Evolutionary conservation across 2,888 invertebrate genomes (phyloP), one percentile per base, ranked within the genome.

Genomic region (Poecilus cupreus): DNA sequence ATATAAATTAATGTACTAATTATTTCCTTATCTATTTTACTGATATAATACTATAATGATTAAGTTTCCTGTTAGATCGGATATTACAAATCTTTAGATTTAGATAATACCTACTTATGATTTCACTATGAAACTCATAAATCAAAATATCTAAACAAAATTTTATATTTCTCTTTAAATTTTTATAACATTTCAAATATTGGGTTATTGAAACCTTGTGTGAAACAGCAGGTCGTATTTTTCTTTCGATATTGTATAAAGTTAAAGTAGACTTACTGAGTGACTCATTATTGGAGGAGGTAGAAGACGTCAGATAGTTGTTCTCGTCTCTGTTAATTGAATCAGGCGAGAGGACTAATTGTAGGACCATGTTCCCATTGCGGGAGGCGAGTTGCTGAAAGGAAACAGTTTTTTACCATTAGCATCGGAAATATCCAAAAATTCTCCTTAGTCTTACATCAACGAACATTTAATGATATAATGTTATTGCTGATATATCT

Each of bases 301-400:
- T 76, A 6, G 83, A 78, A 32, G 83, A 78, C 1, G 83, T 80
- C 70, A 84, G 84, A 80, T 83, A 83, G 74, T 83, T 83, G 54
- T 82, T 81, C 3, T 82, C 80, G 37, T 81, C 83, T 70, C 76
- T 83, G 24, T 82, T 82, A 10, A 82, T 82, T 32, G 82, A 81
- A 43, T 75, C 82, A 11, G 87, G 85, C 13, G 89, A 88, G 82
- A 88, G 83, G 51, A 88, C 88, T 85, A 89, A 85, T 85, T 88
- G 88, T 81, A 89, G 85, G 82, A 89, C 88, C 88, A 89, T 88
- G 83, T 85, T 87, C 82, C 86, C 88, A 87, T 87, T 85, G 83
- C 87, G 85, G 72, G 83, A 74, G 6, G 76, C 80, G 32, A 79
- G 60, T 37, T 83, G 77, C 83, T 84, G 72, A 72, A 72, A 18